Evolutionary conservation across 2,113 vertebrate species (phyloP), one percentile per base, ranked within the genome.

Genomic region (Riparia riparia): DNA sequence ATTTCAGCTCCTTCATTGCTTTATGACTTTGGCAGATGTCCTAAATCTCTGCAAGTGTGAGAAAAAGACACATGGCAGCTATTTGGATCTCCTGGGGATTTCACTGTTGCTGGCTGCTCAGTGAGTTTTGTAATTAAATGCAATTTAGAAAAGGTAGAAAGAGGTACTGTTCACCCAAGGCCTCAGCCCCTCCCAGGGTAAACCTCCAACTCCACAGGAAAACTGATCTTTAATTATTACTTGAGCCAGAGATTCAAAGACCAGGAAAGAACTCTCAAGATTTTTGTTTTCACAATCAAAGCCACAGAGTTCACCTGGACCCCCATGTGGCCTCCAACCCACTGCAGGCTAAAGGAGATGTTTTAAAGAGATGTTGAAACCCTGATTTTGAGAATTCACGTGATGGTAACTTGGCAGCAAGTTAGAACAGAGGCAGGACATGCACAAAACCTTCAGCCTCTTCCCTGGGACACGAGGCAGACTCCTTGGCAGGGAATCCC

Each of bases 101-200:
- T 93, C 68, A 74, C 57, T 65, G 58, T 72, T 94, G 80, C 54
- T 73, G 58, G 53, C n/a, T 95, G 39, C 68, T 91, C 64, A 83
- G 90, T 37, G 56, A 85, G 69, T 81, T 74, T 60, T 53, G 56
- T 92, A 93, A 96, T 96, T 94, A 92, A 96, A 81, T 51, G 41
- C 71, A 93, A 93, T 94, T 95, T 88, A 90, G 71, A 56, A 83
- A 90, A 96, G 82, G 95, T 81, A 93, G 79, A 95, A 94, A 71
- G 80, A 88, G 56, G 92, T 81, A 21, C 58, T 81, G 60, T 51
- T 93, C 85, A 71, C 25, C 41, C 47, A 88, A 90, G 83, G 70
- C 87, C 90, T 81, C 74, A 78, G 39, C 17, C 64, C 41, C 60
- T 96, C 90, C 93, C 85, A 74, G 17, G 34, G 32, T 50, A 82